Evolutionary conservation across 2,888 invertebrate species (phyloP).

Genomic region (Macrosiphum euphorbiae): DNA sequence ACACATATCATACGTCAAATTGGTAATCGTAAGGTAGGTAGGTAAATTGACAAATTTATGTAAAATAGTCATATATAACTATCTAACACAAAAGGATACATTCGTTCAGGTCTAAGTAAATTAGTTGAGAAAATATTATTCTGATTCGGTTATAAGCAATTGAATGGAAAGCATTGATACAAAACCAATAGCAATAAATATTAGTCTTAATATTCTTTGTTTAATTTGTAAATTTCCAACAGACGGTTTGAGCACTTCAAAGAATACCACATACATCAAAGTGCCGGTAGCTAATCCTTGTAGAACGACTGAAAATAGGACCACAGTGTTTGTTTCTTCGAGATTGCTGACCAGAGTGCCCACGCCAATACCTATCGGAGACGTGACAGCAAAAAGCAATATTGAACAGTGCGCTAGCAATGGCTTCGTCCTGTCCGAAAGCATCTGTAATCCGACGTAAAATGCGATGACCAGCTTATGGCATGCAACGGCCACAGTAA

Average conservation of each 20-base stretch:
- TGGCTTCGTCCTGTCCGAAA: slow-evolving; percentile 72
- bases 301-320: slow-evolving; percentile 71
- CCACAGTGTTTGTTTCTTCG: slow-evolving; percentile 58
- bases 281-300: slow-evolving; percentile 85
- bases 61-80: neutral
- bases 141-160: slow-evolving; percentile 40
- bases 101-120: neutral
- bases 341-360: slow-evolving; percentile 71
- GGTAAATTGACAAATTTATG: neutral
- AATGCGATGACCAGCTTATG: slow-evolving; percentile 79
- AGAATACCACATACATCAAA: slow-evolving; percentile 83
- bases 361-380: slow-evolving; percentile 78
- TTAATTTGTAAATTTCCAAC: slow-evolving; percentile 71
- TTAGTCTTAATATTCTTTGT: slow-evolving; percentile 73
- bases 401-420: slow-evolving; percentile 73
- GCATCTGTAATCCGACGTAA: slow-evolving; percentile 77
- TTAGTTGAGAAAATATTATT: neutral
- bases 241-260: slow-evolving; percentile 79
- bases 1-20: neutral
- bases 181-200: slow-evolving; percentile 74
- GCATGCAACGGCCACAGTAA: slow-evolving; percentile 77
- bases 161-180: slow-evolving; percentile 71
- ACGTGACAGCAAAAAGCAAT: slow-evolving; percentile 76
- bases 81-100: neutral
- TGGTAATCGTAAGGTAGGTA: neutral